These are phyloP conservation scores for Guaruba guarouba DNA, from an alignment of 2,113 vertebrate genomes.

Conservation along the genomic window DNA sequence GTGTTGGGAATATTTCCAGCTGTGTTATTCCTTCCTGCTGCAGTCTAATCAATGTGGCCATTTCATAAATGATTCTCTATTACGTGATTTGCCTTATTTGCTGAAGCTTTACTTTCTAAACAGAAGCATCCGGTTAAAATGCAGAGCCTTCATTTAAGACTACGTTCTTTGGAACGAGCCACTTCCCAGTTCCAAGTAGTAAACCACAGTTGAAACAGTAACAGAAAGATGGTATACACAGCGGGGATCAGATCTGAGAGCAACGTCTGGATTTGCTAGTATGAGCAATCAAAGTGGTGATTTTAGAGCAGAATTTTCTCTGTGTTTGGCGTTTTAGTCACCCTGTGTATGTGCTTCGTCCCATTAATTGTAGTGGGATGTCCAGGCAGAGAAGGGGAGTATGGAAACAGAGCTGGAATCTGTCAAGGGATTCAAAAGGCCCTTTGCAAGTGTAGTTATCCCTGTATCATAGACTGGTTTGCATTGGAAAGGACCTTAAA, in stretches of 20 bases:
- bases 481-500: neutral
- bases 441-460: neutral
- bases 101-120: constrained; percentile 13
- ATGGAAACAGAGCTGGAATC: no score
- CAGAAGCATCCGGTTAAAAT: neutral
- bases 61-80: neutral
- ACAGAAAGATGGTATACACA: neutral
- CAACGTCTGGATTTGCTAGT: neutral
- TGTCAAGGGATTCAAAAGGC: neutral
- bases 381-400: neutral
- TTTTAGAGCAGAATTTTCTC: neutral
- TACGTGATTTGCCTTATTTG: neutral
- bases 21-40: neutral
- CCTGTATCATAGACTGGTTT: neutral
- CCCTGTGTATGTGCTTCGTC: neutral
- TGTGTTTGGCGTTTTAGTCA: neutral
- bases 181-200: neutral
- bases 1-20: neutral
- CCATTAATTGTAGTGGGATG: accelerated
- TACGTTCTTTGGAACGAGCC: neutral
- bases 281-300: neutral
- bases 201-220: neutral
- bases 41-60: neutral
- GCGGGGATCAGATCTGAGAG: accelerated
- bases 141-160: neutral